These are phyloP conservation scores for Rugalucina vietnamica DNA, from an alignment of 2,888 invertebrate genomes.

Conservation along the genomic window DNA sequence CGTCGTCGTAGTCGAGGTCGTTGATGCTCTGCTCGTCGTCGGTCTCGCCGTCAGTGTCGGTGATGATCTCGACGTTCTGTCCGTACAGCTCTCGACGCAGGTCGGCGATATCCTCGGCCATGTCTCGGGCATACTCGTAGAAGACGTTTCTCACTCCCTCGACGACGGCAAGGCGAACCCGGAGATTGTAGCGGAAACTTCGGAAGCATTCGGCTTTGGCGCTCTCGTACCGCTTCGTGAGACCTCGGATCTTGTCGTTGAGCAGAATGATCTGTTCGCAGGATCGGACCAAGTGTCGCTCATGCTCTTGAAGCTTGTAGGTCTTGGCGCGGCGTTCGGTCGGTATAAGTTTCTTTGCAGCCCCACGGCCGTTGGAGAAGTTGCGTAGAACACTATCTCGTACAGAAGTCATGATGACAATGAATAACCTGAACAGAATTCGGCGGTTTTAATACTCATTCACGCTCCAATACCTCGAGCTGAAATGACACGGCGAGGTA, in stretches of 20 bases:
- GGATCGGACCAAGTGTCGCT: constrained; percentile 45
- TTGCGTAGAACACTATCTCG: not conserved
- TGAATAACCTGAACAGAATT: not conserved
- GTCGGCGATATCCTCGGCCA: constrained; percentile 57
- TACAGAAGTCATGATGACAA: not conserved
- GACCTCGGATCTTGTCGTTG: constrained; percentile 55
- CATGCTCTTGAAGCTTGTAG: constrained; percentile 22
- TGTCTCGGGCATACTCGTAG: constrained; percentile 58
- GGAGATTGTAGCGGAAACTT: constrained; percentile 52
- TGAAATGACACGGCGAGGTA: not conserved
- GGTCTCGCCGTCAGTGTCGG: constrained; percentile 25
- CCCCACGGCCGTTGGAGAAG: not conserved
- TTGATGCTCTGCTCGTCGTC: not conserved
- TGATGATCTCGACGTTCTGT: constrained; percentile 51
- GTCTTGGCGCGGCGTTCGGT: constrained; percentile 8
- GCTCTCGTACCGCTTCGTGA: constrained; percentile 44
- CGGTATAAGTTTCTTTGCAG: not conserved
- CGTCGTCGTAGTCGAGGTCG: not conserved
- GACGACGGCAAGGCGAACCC: constrained; percentile 51
- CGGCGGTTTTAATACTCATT: not conserved
- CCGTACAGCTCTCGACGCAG: constrained; percentile 54
- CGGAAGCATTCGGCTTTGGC: constrained; percentile 49
- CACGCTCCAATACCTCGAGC: not conserved
- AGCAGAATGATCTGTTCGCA: constrained; percentile 55
- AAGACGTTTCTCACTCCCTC: constrained; percentile 59